Evolutionary conservation across 2,797 vertebrate genomes (phyloP).

Genomic region (Mergus octosetaceus): DNA sequence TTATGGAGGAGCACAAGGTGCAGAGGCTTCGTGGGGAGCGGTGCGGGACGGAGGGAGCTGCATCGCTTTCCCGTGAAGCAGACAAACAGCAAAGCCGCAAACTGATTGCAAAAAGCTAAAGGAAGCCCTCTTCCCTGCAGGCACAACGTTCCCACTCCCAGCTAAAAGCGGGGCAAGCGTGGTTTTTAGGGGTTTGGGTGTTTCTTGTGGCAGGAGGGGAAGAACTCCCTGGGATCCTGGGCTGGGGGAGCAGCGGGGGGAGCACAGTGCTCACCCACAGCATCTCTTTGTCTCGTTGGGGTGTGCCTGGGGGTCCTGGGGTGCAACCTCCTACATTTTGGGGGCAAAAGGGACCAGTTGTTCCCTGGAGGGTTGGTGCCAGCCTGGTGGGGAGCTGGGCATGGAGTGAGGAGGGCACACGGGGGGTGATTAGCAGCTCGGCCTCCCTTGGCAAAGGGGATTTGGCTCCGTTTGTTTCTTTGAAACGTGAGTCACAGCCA

Average conservation of each 20-base stretch:
- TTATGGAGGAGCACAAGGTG: background rate
- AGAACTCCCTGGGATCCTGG: fast-evolving
- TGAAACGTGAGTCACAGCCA: background rate
- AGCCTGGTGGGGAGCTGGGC: background rate
- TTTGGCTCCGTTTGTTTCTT: background rate
- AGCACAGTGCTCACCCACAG: background rate
- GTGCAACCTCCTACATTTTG: fast-evolving
- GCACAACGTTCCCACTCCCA: background rate
- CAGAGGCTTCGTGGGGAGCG: fast-evolving
- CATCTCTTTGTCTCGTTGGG: background rate
- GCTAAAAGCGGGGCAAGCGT: fast-evolving
- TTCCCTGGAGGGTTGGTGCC: background rate
- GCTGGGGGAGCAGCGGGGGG: background rate
- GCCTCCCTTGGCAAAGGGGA: background rate
- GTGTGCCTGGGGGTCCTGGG: background rate
- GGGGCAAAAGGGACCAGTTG: fast-evolving
- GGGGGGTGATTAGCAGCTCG: background rate
- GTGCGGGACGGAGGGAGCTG: too few relatives aligned
- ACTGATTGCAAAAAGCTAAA: background rate
- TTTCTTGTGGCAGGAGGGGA: background rate
- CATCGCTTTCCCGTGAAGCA: background rate
- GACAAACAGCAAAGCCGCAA: fast-evolving
- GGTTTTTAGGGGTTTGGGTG: background rate
- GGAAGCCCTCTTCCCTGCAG: background rate
- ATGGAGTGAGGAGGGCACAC: background rate